These are phyloP conservation scores for Forbesichthys agassizii DNA, from an alignment of 2,113 vertebrate genomes.

Conservation along the genomic window DNA sequence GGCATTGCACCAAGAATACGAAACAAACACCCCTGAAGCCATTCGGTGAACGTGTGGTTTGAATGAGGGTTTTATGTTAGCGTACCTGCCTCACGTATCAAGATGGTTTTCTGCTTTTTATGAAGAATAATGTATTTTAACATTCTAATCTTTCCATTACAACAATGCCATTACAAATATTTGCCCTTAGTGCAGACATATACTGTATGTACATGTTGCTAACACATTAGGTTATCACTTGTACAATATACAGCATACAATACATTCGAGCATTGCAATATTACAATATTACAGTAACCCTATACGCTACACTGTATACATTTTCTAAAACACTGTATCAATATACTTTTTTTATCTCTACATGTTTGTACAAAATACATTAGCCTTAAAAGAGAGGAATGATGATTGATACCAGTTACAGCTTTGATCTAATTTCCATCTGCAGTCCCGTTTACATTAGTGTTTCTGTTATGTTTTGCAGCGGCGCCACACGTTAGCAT, in stretches of 20 bases:
- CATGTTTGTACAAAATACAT: no score
- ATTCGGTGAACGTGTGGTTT: constrained; percentile 31
- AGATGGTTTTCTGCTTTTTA: not conserved
- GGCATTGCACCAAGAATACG: constrained; percentile 50
- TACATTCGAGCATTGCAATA: no score
- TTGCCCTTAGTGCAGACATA: not conserved
- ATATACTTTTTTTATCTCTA: no score
- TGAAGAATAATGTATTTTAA: not conserved
- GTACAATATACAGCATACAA: not conserved
- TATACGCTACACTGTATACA: no score
- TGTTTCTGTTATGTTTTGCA: no score
- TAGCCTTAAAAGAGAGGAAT: no score
- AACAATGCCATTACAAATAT: not conserved
- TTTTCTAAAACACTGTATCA: no score
- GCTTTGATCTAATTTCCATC: no score
- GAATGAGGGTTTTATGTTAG: constrained; percentile 13
- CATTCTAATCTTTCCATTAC: not conserved
- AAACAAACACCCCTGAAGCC: constrained; percentile 47
- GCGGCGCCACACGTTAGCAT: no score
- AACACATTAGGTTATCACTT: not conserved
- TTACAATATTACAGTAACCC: no score
- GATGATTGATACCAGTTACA: no score
- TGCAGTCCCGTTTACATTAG: no score
- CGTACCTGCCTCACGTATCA: not conserved
- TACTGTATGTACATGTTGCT: not conserved